Percentiles rank a stretch among this genome's conserved stretches.
Conservation (phyloP, 2,888 invertebrate genomes). For the Unio delphinus region DNA sequence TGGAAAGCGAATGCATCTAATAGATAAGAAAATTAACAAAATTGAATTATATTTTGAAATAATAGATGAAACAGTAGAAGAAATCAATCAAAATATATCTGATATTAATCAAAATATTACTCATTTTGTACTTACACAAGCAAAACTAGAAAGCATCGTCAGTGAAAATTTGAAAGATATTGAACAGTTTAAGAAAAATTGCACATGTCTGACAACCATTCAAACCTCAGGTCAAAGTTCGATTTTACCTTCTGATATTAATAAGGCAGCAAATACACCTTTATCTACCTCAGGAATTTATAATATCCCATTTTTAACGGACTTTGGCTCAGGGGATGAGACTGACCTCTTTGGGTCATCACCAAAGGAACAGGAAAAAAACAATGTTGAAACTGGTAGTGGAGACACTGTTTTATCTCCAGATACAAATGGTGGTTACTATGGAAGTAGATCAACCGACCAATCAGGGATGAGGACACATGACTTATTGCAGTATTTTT, state of each 20-base stretch:
- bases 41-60: slow-evolving; percentile 10
- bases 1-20: slow-evolving; percentile 35
- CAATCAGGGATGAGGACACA: too few species aligned
- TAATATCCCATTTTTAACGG: too few species aligned
- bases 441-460: not conserved
- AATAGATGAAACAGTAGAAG: slow-evolving; percentile 14
- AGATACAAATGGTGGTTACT: slow-evolving; percentile 15
- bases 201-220: not conserved
- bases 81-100: slow-evolving; percentile 21
- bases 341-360: too few species aligned
- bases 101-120: slow-evolving; percentile 1
- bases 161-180: slow-evolving; percentile 7
- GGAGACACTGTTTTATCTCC: slow-evolving; percentile 23
- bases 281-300: too few species aligned
- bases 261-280: too few species aligned
- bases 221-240: slow-evolving; percentile 1
- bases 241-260: too few species aligned
- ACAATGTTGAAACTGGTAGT: slow-evolving; percentile 32
- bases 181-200: slow-evolving; percentile 1
- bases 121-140: too few species aligned
- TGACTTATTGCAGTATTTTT: slow-evolving; percentile 17
- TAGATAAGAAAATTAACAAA: slow-evolving; percentile 31
- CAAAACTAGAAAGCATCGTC: too few species aligned
- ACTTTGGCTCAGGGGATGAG: too few species aligned
- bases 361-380: slow-evolving; percentile 23